Conservation (phyloP, 2,113 vertebrate genomes). For the Poecilia latipinna region DNA sequence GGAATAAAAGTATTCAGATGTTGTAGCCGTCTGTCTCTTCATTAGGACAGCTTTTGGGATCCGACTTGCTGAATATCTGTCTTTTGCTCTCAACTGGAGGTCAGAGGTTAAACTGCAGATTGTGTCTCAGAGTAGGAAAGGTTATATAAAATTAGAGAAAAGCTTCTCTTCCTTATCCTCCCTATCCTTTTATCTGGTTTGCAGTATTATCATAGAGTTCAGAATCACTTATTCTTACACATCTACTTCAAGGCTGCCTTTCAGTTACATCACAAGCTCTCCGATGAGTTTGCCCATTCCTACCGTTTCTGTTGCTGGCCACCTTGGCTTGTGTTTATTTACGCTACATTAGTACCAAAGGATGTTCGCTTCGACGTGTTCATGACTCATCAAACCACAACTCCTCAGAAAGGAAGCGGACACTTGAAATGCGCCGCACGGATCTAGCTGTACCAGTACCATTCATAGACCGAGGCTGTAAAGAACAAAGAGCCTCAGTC, state of each 20-base stretch:
- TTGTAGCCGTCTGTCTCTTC: neutral
- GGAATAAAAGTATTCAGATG: too few relatives aligned
- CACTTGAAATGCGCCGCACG: slow-evolving; percentile 24
- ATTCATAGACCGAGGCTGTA: slow-evolving; percentile 20
- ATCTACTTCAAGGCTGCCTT: neutral
- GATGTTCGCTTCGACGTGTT: slow-evolving; percentile 18
- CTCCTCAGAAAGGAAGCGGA: neutral
- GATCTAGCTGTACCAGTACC: slow-evolving; percentile 10
- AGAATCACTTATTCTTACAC: too few relatives aligned
- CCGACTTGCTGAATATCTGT: neutral
- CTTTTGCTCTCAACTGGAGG: neutral
- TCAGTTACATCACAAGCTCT: slow-evolving; percentile 22
- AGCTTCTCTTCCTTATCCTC: too few relatives aligned
- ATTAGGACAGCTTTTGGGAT: neutral
- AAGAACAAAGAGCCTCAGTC: slow-evolving; percentile 48
- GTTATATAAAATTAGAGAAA: too few relatives aligned
- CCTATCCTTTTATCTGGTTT: too few relatives aligned
- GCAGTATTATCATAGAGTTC: neutral
- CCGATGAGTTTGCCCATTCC: neutral
- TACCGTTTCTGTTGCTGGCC: neutral
- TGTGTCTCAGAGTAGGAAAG: too few relatives aligned
- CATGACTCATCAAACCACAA: slow-evolving; percentile 26
- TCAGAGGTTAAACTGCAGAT: neutral
- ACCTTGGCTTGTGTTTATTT: neutral
- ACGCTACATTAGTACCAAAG: slow-evolving; percentile 21